Evolutionary conservation across 2,113 vertebrate genomes (phyloP), one percentile per base, ranked within the genome.

Genomic region (Loxodonta africana): DNA sequence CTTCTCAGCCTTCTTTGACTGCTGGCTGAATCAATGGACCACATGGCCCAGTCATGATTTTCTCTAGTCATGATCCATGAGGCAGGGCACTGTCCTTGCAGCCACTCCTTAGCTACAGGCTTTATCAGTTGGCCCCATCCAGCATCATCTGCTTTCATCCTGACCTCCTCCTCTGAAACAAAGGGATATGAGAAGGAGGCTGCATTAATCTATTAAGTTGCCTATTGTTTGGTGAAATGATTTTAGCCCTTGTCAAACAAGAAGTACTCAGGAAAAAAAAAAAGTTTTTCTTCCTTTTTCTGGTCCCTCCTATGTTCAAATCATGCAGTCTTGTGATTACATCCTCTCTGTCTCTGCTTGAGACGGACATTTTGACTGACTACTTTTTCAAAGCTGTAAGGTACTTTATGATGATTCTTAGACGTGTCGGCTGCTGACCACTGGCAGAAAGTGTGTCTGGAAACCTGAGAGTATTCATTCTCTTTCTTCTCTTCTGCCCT

Each of bases 21-120:
- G 14, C 4, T 11, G 30, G 20, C 51, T 33, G 48, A 86, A 5
- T n/a, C 18, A 33, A 48, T 62, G 7, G 11, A 0, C 15, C 21
- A n/a, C 0, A 0, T 74, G n/a, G 51, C 23, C 28, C 53, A 21
- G 12, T 23, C 23, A 5, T 20, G 8, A 11, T 17, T 6, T 41
- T 37, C 15, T 69, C 18, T 80, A 18, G 6, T 8, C 14, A 10
- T 14, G 57, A 83, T 23, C 23, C 7, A 8, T 5, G 18, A 30
- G 2, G 5, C 21, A 33, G 51, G 18, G 11, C 30, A 17, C 51
- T 25, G 0, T 21, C 6, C 26, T 23, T 53, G 5, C 2, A 7
- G 0, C 4, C 8, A 21, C 2, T 18, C 15, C 41, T 65, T 25
- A 53, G 5, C 44, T 33, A 6, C 5, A 53, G 41, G 15, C 11